Evolutionary conservation across 2,888 invertebrate genomes (phyloP).

Genomic region (Sarcophaga subvicina): DNA sequence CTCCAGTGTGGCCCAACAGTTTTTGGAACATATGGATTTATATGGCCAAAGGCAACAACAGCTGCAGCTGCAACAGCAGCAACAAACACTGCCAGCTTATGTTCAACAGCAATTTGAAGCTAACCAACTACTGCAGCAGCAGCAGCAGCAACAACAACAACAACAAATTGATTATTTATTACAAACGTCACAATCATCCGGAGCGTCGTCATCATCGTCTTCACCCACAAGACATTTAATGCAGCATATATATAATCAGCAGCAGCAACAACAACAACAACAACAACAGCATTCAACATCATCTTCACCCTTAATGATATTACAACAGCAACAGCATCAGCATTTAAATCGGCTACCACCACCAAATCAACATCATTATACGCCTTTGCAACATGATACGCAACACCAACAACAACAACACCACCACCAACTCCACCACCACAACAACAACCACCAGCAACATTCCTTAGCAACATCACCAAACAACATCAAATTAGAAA

Average conservation of each 20-base stretch:
- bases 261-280: slow-evolving; percentile 44
- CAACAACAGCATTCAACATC: slow-evolving; percentile 70
- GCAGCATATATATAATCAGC: slow-evolving; percentile 62
- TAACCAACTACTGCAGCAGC: slow-evolving; percentile 64
- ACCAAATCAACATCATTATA: slow-evolving; percentile 66
- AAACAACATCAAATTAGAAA: slow-evolving; percentile 66
- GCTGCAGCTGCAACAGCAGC: slow-evolving; percentile 68
- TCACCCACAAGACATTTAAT: slow-evolving; percentile 61
- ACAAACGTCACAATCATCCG: slow-evolving; percentile 43
- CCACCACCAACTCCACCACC: slow-evolving; percentile 61
- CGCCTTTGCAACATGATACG: slow-evolving; percentile 61
- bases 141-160: slow-evolving; percentile 66
- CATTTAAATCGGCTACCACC: slow-evolving; percentile 71
- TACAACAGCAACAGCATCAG: slow-evolving; percentile 70
- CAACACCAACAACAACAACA: slow-evolving; percentile 69
- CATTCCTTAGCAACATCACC: slow-evolving; percentile 74
- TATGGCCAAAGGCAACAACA: slow-evolving; percentile 74
- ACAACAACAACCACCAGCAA: slow-evolving; percentile 70
- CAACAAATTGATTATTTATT: slow-evolving; percentile 60
- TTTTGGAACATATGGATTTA: slow-evolving; percentile 76
- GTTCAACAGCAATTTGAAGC: slow-evolving; percentile 66
- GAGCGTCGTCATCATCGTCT: slow-evolving; percentile 54
- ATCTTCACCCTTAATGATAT: slow-evolving; percentile 73
- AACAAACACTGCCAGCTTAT: slow-evolving; percentile 64
- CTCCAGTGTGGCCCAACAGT: slow-evolving; percentile 73